Evolutionary conservation across 37 sponge, comb jelly and placozoan species (phyloP), one percentile per base, ranked within the genome.

Genomic region (Oopsacas minuta): DNA sequence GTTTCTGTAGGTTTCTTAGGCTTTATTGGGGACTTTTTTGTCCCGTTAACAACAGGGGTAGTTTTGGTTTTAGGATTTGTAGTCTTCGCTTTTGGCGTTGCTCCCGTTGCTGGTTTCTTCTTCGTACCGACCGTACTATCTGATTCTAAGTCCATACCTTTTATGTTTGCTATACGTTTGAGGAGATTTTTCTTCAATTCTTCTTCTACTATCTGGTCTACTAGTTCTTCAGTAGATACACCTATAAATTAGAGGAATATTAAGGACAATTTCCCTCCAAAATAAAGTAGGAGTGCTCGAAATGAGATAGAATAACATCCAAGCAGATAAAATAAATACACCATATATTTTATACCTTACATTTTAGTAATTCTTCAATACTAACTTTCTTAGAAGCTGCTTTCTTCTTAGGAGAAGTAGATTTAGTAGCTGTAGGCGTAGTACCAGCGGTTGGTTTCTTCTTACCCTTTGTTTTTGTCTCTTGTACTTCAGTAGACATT

Each of bases 181-280:
- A 61, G 20, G 30, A 61, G 75, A 61, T n/a, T 61, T n/a, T 61
- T 61, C 75, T 61, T 61, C 75, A 61, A 5, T 25, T n/a, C 75
- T 12, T 61, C 75, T 61, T 61, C 75, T 3, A 61, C 30, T 7
- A 61, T 61, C 75, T 61, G 75, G 75, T 61, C 75, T 25, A 61
- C 75, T n/a, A 61, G 22, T 61, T 61, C 75, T n/a, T 61, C 75
- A 25, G 20, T 61, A 20, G 75, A 61, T 32, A 61, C 75, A 61
- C 75, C 75, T 61, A 12, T 25, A 20, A n/a, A 42, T 42, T n/a
- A n/a, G n/a, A 42, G 49, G 49, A 42, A 15, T 42, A 42, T 42
- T 17, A 42, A 42, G 49, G 15, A 17, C 15, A 42, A 42, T 42
- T 42, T 15, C 49, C 49, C 49, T n/a, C n/a, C n/a, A n/a, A n/a